A percentile compares a stretch with the other conserved stretches of the same genome.
These are phyloP conservation scores for Mycteria americana DNA, from an alignment of 2,797 vertebrate genomes.

Conservation along the genomic window DNA sequence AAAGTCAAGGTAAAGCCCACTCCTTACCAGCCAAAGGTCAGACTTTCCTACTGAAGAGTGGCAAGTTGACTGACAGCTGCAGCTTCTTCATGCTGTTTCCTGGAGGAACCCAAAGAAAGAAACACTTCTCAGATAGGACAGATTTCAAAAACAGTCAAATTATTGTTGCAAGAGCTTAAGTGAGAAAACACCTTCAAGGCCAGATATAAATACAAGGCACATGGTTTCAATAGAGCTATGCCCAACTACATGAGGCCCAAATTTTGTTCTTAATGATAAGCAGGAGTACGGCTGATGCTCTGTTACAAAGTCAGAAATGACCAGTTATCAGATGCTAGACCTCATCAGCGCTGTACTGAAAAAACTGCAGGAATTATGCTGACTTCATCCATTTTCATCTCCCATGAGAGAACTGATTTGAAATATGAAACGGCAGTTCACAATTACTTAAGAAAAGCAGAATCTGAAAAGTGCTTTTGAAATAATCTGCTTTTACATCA, in stretches of 20 bases:
- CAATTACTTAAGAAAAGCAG: not conserved
- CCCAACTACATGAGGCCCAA: not conserved
- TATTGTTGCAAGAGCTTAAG: not conserved
- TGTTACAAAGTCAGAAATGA: not conserved
- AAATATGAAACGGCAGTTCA: not conserved
- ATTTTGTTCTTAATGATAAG: not conserved
- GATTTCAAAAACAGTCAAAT: not conserved
- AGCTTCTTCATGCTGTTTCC: not conserved
- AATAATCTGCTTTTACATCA: not conserved
- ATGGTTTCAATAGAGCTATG: not conserved
- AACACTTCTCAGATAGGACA: not conserved
- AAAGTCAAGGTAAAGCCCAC: not conserved
- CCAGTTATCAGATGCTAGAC: not conserved
- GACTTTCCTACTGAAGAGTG: not conserved
- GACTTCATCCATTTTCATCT: slow-evolving; percentile 7
- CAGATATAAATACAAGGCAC: not conserved
- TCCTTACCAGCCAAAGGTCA: not conserved
- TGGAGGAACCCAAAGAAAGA: not conserved
- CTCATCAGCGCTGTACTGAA: not conserved
- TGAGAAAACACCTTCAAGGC: not conserved
- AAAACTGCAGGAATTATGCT: not conserved
- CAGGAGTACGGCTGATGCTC: not conserved
- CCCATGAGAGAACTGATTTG: not conserved
- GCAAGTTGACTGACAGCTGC: not conserved
- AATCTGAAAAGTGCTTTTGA: not conserved